phyloP scores from a whole-genome alignment of 2,888 invertebrate genomes.

The Lasioglossum villosulum region DNA sequence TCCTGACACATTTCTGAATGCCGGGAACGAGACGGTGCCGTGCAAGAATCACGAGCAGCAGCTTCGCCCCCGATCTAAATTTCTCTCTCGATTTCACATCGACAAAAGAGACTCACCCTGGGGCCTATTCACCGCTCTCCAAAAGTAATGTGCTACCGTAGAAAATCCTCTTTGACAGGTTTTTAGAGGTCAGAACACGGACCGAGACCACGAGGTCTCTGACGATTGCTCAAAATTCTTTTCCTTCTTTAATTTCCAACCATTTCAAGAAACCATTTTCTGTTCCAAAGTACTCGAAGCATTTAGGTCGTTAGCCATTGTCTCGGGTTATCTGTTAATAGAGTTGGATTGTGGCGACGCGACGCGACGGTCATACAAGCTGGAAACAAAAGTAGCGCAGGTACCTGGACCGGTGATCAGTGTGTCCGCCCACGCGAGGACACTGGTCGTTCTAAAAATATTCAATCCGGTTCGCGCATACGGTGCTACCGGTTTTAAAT shows the following conservation, averaged over 20 bases:
- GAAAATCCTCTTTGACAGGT: not conserved
- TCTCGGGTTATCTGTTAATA: slow-evolving; percentile 25
- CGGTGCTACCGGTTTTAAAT: slow-evolving; percentile 82
- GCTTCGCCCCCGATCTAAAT: slow-evolving; percentile 5
- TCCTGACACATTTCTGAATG: slow-evolving; percentile 9
- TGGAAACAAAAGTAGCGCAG: slow-evolving; percentile 65
- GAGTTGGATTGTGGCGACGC: slow-evolving; percentile 26
- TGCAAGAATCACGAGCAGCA: slow-evolving; percentile 10
- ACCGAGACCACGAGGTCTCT: not conserved
- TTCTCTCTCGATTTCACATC: slow-evolving; percentile 10
- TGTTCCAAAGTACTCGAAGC: not conserved
- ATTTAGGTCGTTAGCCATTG: not conserved
- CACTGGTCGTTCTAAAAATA: slow-evolving; percentile 79
- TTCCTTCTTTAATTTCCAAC: not conserved
- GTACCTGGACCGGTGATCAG: slow-evolving; percentile 75
- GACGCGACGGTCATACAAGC: slow-evolving; percentile 30
- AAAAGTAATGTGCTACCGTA: not conserved
- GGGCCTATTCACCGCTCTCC: not conserved
- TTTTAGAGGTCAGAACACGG: not conserved
- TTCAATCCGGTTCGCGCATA: slow-evolving; percentile 73
- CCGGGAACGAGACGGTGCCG: not conserved
- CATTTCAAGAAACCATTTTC: not conserved
- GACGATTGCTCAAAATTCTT: not conserved
- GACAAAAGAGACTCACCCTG: slow-evolving; percentile 7
- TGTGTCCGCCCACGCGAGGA: slow-evolving; percentile 77